Evolutionary conservation across 1,140 invertebrate genomes (phyloP), one percentile per base, ranked within the genome.

Genomic region (Scaptodrosophila lebanonensis): DNA sequence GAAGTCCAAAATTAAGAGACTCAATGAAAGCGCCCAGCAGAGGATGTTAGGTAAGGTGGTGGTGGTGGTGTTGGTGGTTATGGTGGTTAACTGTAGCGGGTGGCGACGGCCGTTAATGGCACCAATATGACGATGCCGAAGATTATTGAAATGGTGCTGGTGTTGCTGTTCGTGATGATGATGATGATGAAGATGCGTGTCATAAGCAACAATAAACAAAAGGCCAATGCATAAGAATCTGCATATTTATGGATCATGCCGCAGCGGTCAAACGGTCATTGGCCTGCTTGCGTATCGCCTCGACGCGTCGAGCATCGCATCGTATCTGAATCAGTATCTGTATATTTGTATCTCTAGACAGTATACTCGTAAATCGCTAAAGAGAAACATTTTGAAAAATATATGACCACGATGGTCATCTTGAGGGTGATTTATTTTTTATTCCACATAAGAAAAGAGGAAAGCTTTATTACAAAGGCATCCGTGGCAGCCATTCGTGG

Each of bases 221-320:
- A 33, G n/a, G n/a, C n/a, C 8, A 25, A 25, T 51, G 39, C 59
- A 61, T 72, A 72, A 64, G 44, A 67, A 67, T 67, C 50, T 73
- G 54, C 66, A 75, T 75, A 52, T 48, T 25, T 30, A 35, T 38
- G 16, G 73, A 79, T 77, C 73, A 77, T 79, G 61, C 73, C 51
- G 52, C 75, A 79, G 75, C 76, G 75, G 75, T 82, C 75, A 82
- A 83, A 83, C 76, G 75, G 75, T 82, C 75, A 83, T 83, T 82
- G 75, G 75, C 75, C 75, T 82, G 76, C 53, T 82, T 65, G 52
- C 43, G 66, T 51, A 59, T 63, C 51, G 27, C 38, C n/a, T n/a
- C n/a, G n/a, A 44, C 30, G 58, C 51, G 45, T 59, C 56, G 56
- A 45, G 44, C 32, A 42, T 25, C 36, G 48, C 8, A 32, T 15